phyloP scores from a whole-genome alignment of 2,113 vertebrate genomes.

The Sorex araneus region DNA sequence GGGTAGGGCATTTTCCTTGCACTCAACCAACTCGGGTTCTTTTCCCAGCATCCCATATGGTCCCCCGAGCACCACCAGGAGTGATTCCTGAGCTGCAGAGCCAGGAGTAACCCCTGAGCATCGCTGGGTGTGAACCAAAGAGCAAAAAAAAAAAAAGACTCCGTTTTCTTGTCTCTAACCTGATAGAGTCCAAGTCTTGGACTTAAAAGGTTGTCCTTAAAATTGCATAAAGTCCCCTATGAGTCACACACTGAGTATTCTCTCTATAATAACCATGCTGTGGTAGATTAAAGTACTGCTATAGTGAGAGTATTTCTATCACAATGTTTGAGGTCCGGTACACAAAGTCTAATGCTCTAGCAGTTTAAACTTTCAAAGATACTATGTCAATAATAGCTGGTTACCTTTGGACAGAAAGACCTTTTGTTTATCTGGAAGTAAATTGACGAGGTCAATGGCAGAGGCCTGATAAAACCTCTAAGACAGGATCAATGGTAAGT shows the following conservation, averaged over 20 bases:
- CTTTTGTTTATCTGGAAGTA: slow-evolving; percentile 54
- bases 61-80: no score
- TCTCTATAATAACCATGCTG: background rate
- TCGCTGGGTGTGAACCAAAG: no score
- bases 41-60: no score
- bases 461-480: background rate
- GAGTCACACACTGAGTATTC: background rate
- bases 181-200: background rate
- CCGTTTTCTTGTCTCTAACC: background rate
- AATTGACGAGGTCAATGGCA: background rate
- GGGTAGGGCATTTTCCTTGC: no score
- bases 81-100: no score
- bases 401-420: background rate
- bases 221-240: background rate
- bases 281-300: background rate
- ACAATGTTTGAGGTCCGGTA: slow-evolving; percentile 13
- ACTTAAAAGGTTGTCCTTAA: background rate
- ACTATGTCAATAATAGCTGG: slow-evolving; percentile 12
- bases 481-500: background rate
- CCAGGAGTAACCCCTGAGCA: no score
- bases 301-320: slow-evolving; percentile 20
- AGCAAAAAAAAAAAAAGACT: no score
- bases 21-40: no score
- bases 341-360: background rate
- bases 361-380: background rate